A percentile compares a stretch with the other conserved stretches of the same genome.
phyloP scores from a whole-genome alignment of 2,888 invertebrate genomes.

The Rotaria magnacalcarata region DNA sequence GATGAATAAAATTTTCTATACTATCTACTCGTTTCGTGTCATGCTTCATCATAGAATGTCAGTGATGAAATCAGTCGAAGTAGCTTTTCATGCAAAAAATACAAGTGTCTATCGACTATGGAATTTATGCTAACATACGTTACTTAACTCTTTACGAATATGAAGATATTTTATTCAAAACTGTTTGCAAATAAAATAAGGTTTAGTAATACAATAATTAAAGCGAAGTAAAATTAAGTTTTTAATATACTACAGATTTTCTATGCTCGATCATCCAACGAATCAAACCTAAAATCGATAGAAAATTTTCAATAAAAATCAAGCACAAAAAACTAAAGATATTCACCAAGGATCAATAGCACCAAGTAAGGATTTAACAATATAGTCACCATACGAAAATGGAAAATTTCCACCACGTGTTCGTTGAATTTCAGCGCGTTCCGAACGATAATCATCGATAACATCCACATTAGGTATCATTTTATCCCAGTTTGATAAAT shows the following conservation, averaged over 20 bases:
- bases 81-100: too few species aligned
- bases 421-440: conserved; percentile 37
- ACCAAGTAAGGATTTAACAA: conserved; percentile 43
- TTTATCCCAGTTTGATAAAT: conserved; percentile 46
- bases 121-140: too few species aligned
- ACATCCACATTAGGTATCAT: conserved; percentile 42
- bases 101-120: too few species aligned
- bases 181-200: too few species aligned
- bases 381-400: conserved; percentile 45
- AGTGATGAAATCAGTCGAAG: too few species aligned
- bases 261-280: background rate
- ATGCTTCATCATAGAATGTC: too few species aligned
- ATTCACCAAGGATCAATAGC: conserved; percentile 34
- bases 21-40: too few species aligned
- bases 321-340: background rate
- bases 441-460: conserved; percentile 44
- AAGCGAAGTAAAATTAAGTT: too few species aligned
- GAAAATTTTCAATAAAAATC: background rate
- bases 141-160: too few species aligned
- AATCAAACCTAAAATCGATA: background rate
- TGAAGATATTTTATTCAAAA: too few species aligned
- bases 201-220: too few species aligned
- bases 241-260: background rate
- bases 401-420: conserved; percentile 31
- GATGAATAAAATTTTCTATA: too few species aligned